Conservation (phyloP, 1,140 invertebrate genomes). For the Melitaea cinxia region DNA sequence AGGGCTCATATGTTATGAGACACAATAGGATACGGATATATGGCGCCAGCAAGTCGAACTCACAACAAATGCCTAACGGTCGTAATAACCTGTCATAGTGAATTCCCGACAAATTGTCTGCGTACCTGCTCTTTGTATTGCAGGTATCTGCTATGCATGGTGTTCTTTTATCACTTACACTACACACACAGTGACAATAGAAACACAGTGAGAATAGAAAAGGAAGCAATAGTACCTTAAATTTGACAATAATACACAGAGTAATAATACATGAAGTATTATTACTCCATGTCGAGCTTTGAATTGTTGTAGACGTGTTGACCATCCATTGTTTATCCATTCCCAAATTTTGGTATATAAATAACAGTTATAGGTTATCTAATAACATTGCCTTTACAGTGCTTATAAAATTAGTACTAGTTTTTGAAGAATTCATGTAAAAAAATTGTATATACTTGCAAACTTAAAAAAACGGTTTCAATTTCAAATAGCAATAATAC, state of each 20-base stretch:
- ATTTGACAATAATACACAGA: constrained; percentile 30
- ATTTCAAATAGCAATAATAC: too few species aligned
- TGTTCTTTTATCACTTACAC: constrained; percentile 43
- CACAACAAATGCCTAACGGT: constrained; percentile 66
- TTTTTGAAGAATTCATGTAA: too few species aligned
- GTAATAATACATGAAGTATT: constrained; percentile 50
- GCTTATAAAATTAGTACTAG: too few species aligned
- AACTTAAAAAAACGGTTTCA: too few species aligned
- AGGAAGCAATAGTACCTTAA: constrained; percentile 58
- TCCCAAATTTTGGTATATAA: too few species aligned
- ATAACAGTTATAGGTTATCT: too few species aligned
- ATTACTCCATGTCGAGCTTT: constrained; percentile 48
- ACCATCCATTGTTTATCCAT: constrained; percentile 32
- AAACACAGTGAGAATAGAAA: constrained; percentile 53
- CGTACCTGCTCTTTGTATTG: constrained; percentile 61
- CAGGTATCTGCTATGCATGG: constrained; percentile 59
- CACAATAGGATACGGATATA: constrained; percentile 59
- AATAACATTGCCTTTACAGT: too few species aligned
- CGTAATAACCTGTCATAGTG: constrained; percentile 43
- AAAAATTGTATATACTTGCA: too few species aligned
- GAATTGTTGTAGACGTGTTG: constrained; percentile 33
- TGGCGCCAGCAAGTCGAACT: constrained; percentile 68
- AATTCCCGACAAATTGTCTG: constrained; percentile 51
- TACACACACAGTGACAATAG: constrained; percentile 54
- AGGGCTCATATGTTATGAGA: constrained; percentile 31